Conservation (phyloP, 2,113 vertebrate species). For the Odocoileus virginianus region DNA sequence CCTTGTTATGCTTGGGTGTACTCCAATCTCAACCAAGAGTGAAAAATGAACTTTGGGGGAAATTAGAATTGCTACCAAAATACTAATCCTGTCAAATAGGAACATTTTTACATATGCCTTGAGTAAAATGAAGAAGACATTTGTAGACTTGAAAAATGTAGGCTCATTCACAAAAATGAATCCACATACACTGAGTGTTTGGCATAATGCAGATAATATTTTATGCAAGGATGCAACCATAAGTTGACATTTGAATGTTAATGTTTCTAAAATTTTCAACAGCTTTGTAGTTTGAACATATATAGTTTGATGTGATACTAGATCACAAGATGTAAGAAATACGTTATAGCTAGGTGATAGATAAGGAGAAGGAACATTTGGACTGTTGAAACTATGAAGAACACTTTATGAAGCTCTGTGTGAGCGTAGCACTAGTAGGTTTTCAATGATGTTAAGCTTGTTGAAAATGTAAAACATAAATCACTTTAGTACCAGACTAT, state of each 20-base stretch:
- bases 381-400: background rate
- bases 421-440: background rate
- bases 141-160: background rate
- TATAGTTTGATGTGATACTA: conserved; percentile 15
- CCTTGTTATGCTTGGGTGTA: conserved; percentile 43
- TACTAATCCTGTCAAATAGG: background rate
- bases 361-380: conserved; percentile 10
- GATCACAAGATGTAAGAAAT: conserved; percentile 30
- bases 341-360: conserved; percentile 13
- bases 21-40: conserved; percentile 43
- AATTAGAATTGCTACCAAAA: conserved; percentile 19
- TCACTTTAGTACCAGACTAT: background rate
- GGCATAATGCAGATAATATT: background rate
- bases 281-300: conserved; percentile 55
- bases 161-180: conserved; percentile 49
- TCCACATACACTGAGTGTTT: background rate
- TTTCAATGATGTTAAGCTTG: background rate
- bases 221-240: background rate
- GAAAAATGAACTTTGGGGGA: conserved; percentile 6
- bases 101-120: background rate
- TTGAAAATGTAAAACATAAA: background rate
- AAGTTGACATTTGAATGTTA: conserved; percentile 51
- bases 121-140: background rate
- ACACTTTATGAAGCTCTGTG: background rate
- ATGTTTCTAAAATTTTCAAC: conserved; percentile 58